Evolutionary conservation across 37 sponge, comb jelly and placozoan species (phyloP), one percentile per base, ranked within the genome.

Genomic region (Cladorhizidae sp.): DNA sequence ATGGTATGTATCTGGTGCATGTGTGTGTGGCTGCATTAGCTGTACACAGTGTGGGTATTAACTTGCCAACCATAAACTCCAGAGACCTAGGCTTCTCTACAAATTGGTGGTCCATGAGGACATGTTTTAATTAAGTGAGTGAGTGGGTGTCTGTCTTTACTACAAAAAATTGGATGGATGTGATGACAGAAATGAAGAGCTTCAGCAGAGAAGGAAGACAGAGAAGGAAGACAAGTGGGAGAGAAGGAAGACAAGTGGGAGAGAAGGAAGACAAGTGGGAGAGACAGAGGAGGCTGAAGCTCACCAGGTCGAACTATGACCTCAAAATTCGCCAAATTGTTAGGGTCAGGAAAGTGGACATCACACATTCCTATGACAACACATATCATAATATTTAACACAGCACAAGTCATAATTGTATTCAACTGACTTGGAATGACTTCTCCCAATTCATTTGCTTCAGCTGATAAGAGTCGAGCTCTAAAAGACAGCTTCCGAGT

Each of bases 221-320:
- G 54, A 52, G 11, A 52, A 15, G 11, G 15, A n/a, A n/a, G n/a
- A n/a, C n/a, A n/a, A n/a, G 3, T 58, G 26, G 23, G 59, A 3
- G 26, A 3, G 26, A 3, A 14, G 26, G 26, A 31, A 7, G 17
- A 61, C 22, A 61, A 61, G 7, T 61, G 35, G 49, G 8, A 14
- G 59, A 58, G 5, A 58, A 5, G 23, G 3, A 79, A 31, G 43
- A 29, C 3, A 21, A 45, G 26, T 58, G 26, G 23, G 59, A 21
- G 26, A 21, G 26, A 58, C 17, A 58, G 31, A 7, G 17, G 8
- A 7, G 31, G 31, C 2, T 32, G 35, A 6, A 7, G 14, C 54
- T 41, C 8, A 90, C 90, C 90, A 73, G 93, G 93, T 55, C 17
- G 45, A 17, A 93, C 72, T 3, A 70, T 64, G n/a, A 93, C 37